A percentile compares a stretch with the other conserved stretches of the same genome.
Evolutionary conservation across 2,797 vertebrate genomes (phyloP).

Genomic region (Diplodus sargus): DNA sequence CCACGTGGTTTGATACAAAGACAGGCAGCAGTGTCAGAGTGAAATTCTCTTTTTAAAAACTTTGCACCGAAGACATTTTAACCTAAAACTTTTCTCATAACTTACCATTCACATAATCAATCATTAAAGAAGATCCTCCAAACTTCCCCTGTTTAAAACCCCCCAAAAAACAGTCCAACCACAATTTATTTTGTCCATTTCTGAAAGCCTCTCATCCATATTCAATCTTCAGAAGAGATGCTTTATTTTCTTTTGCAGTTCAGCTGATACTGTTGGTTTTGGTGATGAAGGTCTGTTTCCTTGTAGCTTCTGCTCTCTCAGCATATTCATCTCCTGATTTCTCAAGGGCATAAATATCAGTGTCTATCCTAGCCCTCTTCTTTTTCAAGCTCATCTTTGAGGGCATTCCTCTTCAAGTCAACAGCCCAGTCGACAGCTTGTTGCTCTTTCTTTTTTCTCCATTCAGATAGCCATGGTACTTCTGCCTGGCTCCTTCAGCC

Average conservation of each 20-base stretch:
- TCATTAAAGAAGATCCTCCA: no score
- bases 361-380: background rate
- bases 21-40: no score
- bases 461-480: background rate
- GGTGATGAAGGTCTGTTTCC: conserved; percentile 9
- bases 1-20: no score
- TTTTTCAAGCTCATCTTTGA: conserved; percentile 26
- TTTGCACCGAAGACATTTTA: no score
- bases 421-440: conserved; percentile 12
- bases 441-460: conserved; percentile 3
- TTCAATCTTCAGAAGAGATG: no score
- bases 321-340: conserved; percentile 11
- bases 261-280: background rate
- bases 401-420: background rate
- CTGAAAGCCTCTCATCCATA: no score
- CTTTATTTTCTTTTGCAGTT: background rate
- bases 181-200: no score
- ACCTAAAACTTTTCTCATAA: no score
- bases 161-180: no score
- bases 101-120: no score
- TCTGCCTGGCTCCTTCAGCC: background rate
- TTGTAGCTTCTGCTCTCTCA: conserved; percentile 11
- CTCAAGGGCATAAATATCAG: conserved; percentile 22
- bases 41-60: no score
- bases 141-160: no score